These are phyloP conservation scores for Serilophus lunatus DNA, from an alignment of 2,113 vertebrate species.

Conservation along the genomic window DNA sequence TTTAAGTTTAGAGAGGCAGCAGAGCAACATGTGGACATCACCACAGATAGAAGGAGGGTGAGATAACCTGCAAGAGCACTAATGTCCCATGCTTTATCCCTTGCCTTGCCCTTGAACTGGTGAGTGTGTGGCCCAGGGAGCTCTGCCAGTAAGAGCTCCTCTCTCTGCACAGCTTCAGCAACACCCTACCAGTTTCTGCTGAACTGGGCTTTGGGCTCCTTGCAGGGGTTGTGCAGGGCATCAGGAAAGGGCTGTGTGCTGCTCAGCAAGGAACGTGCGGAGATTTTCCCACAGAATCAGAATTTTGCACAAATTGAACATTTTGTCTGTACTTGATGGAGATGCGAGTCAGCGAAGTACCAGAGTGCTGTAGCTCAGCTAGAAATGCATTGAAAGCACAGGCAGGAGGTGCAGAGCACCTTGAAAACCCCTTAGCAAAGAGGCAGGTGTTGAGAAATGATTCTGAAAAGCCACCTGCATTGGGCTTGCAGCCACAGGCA, in stretches of 20 bases:
- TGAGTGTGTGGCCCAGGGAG: not conserved
- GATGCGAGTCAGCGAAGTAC: not conserved
- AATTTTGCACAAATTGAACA: not conserved
- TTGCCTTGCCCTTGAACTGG: not conserved
- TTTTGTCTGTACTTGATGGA: not conserved
- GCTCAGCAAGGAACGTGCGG: not conserved
- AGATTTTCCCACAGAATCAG: not conserved
- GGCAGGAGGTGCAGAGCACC: not conserved
- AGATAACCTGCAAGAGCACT: not conserved
- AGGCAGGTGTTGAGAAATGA: not conserved
- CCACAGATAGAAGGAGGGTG: not conserved
- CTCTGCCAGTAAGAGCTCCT: not conserved
- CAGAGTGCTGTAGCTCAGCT: not conserved
- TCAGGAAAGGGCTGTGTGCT: not conserved
- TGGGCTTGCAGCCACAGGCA: not conserved
- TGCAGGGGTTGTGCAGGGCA: not conserved
- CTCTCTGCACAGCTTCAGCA: not conserved
- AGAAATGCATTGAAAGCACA: fast-evolving
- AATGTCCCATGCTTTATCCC: not conserved
- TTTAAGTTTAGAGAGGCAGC: not conserved
- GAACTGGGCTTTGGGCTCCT: not conserved
- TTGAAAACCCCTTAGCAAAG: not conserved
- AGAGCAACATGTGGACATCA: not conserved
- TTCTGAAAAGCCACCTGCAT: not conserved
- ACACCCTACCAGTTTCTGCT: fast-evolving